Evolutionary conservation across 2,113 vertebrate genomes (phyloP).

Genomic region (Ammospiza caudacuta): DNA sequence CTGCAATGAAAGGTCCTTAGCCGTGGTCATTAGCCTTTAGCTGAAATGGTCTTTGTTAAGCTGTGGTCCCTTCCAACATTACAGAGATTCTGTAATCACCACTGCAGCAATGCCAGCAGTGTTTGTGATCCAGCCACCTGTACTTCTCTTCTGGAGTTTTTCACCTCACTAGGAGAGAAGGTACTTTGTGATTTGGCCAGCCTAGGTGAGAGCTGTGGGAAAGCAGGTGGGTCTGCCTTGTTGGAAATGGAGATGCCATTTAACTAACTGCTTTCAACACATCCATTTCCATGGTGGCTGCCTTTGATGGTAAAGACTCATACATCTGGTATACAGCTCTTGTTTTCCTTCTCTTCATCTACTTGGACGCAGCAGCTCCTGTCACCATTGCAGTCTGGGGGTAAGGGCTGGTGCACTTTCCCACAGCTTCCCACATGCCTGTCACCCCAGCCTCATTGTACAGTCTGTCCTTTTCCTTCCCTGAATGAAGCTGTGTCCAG

Average conservation of each 20-base stretch:
- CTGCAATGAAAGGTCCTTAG: not conserved
- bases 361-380: not conserved
- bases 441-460: not conserved
- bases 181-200: not conserved
- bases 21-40: not conserved
- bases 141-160: not conserved
- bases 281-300: not conserved
- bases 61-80: not conserved
- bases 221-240: not conserved
- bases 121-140: not conserved
- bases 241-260: not conserved
- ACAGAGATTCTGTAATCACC: not conserved
- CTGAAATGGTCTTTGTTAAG: not conserved
- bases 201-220: not conserved
- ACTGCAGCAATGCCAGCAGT: not conserved
- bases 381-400: rapidly evolving
- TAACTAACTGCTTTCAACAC: not conserved
- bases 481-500: not conserved
- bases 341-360: not conserved
- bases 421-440: rapidly evolving
- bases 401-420: not conserved
- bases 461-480: not conserved
- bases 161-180: not conserved
- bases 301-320: not conserved
- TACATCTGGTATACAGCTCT: not conserved